Evolutionary conservation across 2,888 invertebrate species (phyloP).

Genomic region (Epirrhoe alternata): DNA sequence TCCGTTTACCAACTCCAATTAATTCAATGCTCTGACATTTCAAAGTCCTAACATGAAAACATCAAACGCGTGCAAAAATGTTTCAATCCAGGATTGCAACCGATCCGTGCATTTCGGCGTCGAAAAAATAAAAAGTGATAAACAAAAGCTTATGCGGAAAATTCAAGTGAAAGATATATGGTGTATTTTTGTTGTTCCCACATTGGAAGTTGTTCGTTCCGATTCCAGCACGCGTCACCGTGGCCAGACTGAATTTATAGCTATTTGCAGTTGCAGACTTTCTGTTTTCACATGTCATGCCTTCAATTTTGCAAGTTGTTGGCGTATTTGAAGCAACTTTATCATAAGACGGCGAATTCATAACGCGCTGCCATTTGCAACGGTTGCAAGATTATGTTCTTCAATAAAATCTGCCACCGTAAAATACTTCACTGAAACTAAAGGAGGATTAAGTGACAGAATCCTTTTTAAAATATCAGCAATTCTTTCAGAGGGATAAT

Average conservation of each 20-base stretch:
- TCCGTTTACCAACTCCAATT: slow-evolving; percentile 17
- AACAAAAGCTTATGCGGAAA: slow-evolving; percentile 59
- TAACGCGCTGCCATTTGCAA: slow-evolving; percentile 24
- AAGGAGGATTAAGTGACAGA: slow-evolving; percentile 35
- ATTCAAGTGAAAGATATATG: slow-evolving; percentile 76
- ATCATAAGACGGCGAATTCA: slow-evolving; percentile 37
- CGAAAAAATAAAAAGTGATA: slow-evolving; percentile 49
- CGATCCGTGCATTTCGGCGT: slow-evolving; percentile 39
- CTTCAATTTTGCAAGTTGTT: slow-evolving; percentile 61
- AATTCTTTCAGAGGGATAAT: slow-evolving; percentile 38
- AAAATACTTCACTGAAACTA: slow-evolving; percentile 28
- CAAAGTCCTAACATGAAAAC: slow-evolving; percentile 19
- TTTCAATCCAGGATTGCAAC: slow-evolving; percentile 37
- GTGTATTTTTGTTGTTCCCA: slow-evolving; percentile 77
- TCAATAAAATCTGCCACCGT: slow-evolving; percentile 20
- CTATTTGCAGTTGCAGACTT: slow-evolving; percentile 73
- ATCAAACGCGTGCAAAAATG: slow-evolving; percentile 25
- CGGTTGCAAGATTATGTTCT: slow-evolving; percentile 20
- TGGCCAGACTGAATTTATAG: slow-evolving; percentile 76
- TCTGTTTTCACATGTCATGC: slow-evolving; percentile 74
- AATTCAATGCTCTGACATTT: slow-evolving; percentile 21
- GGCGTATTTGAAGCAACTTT: slow-evolving; percentile 39
- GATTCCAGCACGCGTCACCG: slow-evolving; percentile 77
- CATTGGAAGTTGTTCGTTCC: slow-evolving; percentile 65
- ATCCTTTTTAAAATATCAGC: slow-evolving; percentile 40